Evolutionary conservation across 1,140 invertebrate genomes (phyloP), one percentile per base, ranked within the genome.

Genomic region (Cotesia vestalis): DNA sequence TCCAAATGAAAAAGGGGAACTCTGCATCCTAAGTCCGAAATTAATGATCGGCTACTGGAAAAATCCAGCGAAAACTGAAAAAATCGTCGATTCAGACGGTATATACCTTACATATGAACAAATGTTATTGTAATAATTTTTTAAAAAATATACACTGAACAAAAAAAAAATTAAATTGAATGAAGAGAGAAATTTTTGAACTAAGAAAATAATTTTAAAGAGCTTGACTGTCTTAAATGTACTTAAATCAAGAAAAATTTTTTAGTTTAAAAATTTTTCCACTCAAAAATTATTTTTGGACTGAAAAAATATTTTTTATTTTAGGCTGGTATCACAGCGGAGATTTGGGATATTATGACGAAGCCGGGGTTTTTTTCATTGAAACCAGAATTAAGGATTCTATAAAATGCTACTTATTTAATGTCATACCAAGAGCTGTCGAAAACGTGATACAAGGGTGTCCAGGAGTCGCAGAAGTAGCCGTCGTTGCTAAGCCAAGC

Each of bases 401-500:
- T 4, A 91, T 91, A 71, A 91, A 90, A 51, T 78, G 75, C 27
- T 74, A 75, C 60, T 76, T 75, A 34, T 64, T 76, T 51, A 75
- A 79, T 4, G 72, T 84, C 6, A 73, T 80, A 0, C 80, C 81
- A 1, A 59, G 61, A 5, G 77, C 80, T 75, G 88, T 95, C 9
- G 94, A 95, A 81, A 87, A 85, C 46, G 78, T 94, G 5, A 85
- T 95, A 5, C 77, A 90, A 2, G 14, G 12, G 4, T 91, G 94
- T 82, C 89, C 90, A 0, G 88, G 81, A 0, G 88, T 95, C 1
- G 78, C 84, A 40, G 92, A 94, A 72, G 91, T 86, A 3, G 92
- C 90, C 0, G 93, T 95, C 0, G 86, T 93, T 34, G 91, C 92
- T 0, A 84, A 93, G 40, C 89, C 91, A 0, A 86, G 92, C 71